Percentiles rank a stretch among this genome's conserved stretches.
These are phyloP conservation scores for Leucoraja ocellata DNA, from an alignment of 2,797 vertebrate species.

Conservation along the genomic window DNA sequence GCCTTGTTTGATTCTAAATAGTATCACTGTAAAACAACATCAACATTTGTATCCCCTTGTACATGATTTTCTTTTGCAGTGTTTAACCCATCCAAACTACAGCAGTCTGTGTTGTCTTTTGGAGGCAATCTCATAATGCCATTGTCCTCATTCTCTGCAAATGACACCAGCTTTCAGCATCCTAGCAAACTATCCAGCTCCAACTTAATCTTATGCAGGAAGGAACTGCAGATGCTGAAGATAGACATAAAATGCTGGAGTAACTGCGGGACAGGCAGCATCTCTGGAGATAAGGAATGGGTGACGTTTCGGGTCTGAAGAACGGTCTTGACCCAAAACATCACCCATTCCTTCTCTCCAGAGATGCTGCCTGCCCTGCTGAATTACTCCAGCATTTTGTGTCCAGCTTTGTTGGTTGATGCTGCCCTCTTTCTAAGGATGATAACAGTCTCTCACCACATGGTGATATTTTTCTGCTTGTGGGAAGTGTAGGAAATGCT, in stretches of 20 bases:
- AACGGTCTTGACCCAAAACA: too few species aligned
- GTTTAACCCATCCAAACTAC: not conserved
- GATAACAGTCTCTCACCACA: not conserved
- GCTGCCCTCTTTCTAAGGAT: not conserved
- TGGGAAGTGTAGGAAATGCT: not conserved
- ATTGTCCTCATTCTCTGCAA: not conserved
- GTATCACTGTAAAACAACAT: not conserved
- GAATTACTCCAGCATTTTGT: too few species aligned
- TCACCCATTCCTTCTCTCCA: too few species aligned
- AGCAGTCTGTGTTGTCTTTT: not conserved
- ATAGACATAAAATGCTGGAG: too few species aligned
- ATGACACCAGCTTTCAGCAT: not conserved
- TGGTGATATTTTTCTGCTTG: not conserved
- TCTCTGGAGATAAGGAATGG: too few species aligned
- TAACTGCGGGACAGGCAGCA: too few species aligned
- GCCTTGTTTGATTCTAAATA: not conserved
- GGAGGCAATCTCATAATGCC: not conserved
- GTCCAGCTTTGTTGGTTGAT: not conserved
- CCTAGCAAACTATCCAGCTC: not conserved
- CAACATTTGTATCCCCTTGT: not conserved
- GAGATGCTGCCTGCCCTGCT: too few species aligned
- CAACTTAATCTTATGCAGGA: not conserved
- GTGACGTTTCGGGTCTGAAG: too few species aligned
- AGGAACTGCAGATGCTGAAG: too few species aligned
- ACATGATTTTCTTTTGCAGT: not conserved